Evolutionary conservation across 37 sponge, comb jelly and placozoan genomes (phyloP).

Genomic region (Chondrosia reniformis): DNA sequence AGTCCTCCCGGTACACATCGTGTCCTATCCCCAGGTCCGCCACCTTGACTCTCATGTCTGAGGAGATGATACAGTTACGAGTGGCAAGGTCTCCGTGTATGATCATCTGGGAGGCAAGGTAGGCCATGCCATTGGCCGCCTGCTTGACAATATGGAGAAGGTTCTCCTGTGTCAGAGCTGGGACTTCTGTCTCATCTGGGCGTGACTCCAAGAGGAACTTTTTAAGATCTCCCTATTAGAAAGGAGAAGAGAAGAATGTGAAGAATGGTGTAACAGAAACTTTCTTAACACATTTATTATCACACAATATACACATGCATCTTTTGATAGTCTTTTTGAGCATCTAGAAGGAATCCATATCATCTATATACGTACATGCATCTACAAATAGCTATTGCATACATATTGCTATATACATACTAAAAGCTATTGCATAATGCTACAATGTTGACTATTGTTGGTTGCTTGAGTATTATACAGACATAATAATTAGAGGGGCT

Average conservation of each 20-base stretch:
- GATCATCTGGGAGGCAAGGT: slow-evolving; percentile 69
- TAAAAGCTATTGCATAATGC: too few species aligned
- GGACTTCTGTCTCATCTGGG: slow-evolving; percentile 24
- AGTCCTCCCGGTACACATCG: slow-evolving; percentile 76
- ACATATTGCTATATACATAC: too few species aligned
- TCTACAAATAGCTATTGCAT: too few species aligned
- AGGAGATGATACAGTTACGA: slow-evolving; percentile 76
- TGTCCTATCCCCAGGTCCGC: slow-evolving; percentile 86
- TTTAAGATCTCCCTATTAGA: slow-evolving; percentile 74
- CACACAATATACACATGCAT: too few species aligned
- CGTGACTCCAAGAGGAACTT: slow-evolving; percentile 43
- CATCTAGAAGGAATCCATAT: too few species aligned
- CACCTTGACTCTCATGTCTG: slow-evolving; percentile 67
- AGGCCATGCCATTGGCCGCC: slow-evolving; percentile 80
- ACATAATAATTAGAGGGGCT: too few species aligned
- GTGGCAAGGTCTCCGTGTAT: slow-evolving; percentile 86
- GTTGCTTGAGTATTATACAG: too few species aligned
- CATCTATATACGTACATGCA: too few species aligned
- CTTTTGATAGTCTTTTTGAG: too few species aligned
- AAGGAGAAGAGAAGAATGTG: not conserved
- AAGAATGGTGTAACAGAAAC: not conserved
- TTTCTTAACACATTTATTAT: too few species aligned
- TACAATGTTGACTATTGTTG: too few species aligned
- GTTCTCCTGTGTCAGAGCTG: slow-evolving; percentile 33
- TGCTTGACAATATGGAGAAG: slow-evolving; percentile 56